Base-by-base conservation (phyloP, 1,140 invertebrate species). In the Nephotettix cincticeps region DNA sequence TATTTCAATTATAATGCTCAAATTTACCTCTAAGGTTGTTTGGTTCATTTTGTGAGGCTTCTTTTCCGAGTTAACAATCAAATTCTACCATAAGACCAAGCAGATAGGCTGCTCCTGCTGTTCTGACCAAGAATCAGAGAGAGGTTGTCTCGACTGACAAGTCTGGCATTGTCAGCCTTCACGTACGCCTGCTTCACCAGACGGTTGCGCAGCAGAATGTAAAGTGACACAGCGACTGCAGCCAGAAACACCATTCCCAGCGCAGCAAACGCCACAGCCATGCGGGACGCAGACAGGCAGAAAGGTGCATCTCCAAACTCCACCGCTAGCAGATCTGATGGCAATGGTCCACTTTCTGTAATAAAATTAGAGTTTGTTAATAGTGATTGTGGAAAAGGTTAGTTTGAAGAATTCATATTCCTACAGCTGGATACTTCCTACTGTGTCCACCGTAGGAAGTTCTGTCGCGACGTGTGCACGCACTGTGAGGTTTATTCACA, bases 251-350 rank as follows among this genome's bases (percentile, higher is more conserved):
- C 86, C 2, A 89, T 75, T 11, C 89, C 87, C 71, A 91, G 78
- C 0, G 90, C 78, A 71, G 88, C 89, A 73, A 91, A 90, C 0
- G 89, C 85, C 29, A 90, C 80, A 6, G 89, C 88, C 84, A 91
- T 86, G 82, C 89, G 89, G 1, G 89, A 87, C 3, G 89, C 85
- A 25, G 89, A 90, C 64, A 91, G 79, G 74, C 90, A 91, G n/a
- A 91, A 85, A n/a, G 86, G 84, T 71, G 84, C 83, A 72, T 87
- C 86, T 32, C 85, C 85, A 56, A 58, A 63, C 64, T 40, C 58
- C 56, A 28, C n/a, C 13, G 23, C 25, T 13, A 61, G 56, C 56
- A 61, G 56, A 23, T 61, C 56, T 29, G 56, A 4, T 1, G 56
- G 23, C 23, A 61, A 27, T 4, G 56, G 13, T 13, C 56, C 56